These are phyloP conservation scores for Actinopyga echinites DNA, from an alignment of 53 echinoderm and acorn worm species.

Conservation along the genomic window DNA sequence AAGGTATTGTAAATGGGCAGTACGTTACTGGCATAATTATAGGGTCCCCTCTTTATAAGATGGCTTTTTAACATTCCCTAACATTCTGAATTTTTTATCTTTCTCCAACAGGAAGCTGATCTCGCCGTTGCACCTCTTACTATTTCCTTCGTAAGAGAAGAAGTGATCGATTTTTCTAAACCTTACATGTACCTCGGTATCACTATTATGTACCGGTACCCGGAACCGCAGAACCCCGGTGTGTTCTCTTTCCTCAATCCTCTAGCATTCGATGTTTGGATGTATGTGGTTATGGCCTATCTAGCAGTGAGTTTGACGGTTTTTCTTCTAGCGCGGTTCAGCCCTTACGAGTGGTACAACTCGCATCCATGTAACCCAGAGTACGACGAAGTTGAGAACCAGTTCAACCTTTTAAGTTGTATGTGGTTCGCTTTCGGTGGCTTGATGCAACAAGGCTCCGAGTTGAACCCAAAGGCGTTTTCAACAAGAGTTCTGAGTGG, in stretches of 20 bases:
- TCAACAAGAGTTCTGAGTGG: conserved; percentile 95
- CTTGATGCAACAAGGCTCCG: conserved; percentile 98
- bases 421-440: conserved; percentile 99
- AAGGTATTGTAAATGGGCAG: no score
- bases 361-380: conserved; percentile 97
- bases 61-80: not conserved
- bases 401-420: conserved; percentile 93
- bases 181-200: conserved; percentile 95
- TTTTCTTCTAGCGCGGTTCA: conserved; percentile 93
- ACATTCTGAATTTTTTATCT: not conserved
- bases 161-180: conserved; percentile 96
- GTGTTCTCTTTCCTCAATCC: conserved; percentile 98
- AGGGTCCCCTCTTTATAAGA: no score
- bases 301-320: conserved; percentile 87
- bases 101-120: conserved; percentile 72
- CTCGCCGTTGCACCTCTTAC: conserved; percentile 94
- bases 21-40: no score
- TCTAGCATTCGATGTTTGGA: conserved; percentile 94
- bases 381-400: conserved; percentile 96
- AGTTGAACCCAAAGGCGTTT: conserved; percentile 93
- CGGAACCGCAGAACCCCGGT: conserved; percentile 93
- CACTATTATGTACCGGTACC: conserved; percentile 88
- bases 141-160: conserved; percentile 79
- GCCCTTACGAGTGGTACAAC: conserved; percentile 99
- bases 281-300: conserved; percentile 96